Evolutionary conservation across 2,113 vertebrate genomes (phyloP).

Genomic region (Cervus canadensis): DNA sequence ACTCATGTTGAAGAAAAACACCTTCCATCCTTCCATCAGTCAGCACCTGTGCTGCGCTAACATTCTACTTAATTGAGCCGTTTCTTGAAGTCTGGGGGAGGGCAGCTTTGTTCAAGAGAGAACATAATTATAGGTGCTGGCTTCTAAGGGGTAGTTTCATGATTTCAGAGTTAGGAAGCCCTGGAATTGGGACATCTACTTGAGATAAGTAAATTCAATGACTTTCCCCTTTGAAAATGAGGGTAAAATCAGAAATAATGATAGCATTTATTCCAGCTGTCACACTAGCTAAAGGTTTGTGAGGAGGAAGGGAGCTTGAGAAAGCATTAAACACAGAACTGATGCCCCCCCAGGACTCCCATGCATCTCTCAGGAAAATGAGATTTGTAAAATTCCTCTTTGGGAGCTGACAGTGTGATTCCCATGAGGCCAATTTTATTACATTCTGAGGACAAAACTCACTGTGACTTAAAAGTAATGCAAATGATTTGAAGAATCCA

Average conservation of each 20-base stretch:
- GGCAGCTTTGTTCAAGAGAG: slow-evolving; percentile 4
- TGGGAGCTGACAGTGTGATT: not conserved
- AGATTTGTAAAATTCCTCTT: not conserved
- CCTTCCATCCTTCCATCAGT: not conserved
- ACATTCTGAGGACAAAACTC: not conserved
- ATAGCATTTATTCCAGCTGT: not conserved
- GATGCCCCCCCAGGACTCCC: not conserved
- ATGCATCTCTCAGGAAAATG: not conserved
- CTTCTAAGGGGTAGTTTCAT: slow-evolving; percentile 32
- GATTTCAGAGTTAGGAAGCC: not conserved
- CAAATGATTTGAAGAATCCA: not conserved
- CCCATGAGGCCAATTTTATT: not conserved
- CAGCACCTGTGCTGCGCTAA: not conserved
- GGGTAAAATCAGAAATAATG: not conserved
- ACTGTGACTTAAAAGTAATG: not conserved
- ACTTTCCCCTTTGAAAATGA: not conserved
- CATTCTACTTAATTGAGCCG: not conserved
- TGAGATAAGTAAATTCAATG: not conserved
- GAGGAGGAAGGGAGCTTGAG: not conserved
- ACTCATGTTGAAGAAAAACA: not conserved
- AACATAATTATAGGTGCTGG: slow-evolving; percentile 38
- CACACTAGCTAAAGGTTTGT: not conserved
- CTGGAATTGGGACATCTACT: not conserved
- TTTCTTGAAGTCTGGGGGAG: slow-evolving; percentile 12
- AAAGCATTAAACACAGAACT: not conserved